Base-by-base conservation (phyloP, 2,888 invertebrate genomes). In the Lysandra bellargus region DNA sequence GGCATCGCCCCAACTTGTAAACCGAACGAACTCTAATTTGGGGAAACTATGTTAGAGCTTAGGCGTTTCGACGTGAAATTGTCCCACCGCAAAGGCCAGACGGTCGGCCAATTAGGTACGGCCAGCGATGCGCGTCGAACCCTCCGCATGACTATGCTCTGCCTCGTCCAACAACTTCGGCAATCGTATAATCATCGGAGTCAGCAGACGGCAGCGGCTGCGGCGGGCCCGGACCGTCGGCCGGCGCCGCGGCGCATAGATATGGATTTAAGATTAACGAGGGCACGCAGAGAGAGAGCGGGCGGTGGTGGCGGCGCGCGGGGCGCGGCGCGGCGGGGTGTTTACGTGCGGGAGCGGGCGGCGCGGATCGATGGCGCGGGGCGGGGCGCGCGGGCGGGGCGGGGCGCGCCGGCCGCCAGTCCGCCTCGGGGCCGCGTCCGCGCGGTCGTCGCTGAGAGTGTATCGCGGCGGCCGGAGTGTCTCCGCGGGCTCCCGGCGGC, bases 321-420 rank as follows among this genome's bases (percentile, higher is more conserved):
- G 91, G 88, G 85, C 90, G 90, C 90, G 91, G 83, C 83, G 85
- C 85, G 86, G 96, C 84, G 97, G 97, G 90, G 96, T 97, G 97
- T 97, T 97, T 96, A 96, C 96, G 84, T 95, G 96, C 83, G 84
- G 93, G 87, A 95, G 85, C 85, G 84, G 85, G 94, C 92, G 93
- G 85, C 85, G 86, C 84, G 84, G 83, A 88, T 87, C 87, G 88
- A 86, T 84, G 88, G 86, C 87, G 87, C 86, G 85, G 88, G 86
- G 81, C 79, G 83, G 80, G 81, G 82, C 81, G 84, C 90, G 93
- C 92, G 84, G 92, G 79, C 75, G 81, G 81, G 80, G 84, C 85
- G 83, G 83, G 85, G 83, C 83, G 83, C 88, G 86, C 85, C 85
- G 85, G 86, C 86, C 87, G 85, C 89, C 92, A 90, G 92, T 92